Percentiles rank a stretch among this genome's conserved stretches.
phyloP scores from a whole-genome alignment of 2,888 invertebrate species.

The Heliconius ismenius region DNA sequence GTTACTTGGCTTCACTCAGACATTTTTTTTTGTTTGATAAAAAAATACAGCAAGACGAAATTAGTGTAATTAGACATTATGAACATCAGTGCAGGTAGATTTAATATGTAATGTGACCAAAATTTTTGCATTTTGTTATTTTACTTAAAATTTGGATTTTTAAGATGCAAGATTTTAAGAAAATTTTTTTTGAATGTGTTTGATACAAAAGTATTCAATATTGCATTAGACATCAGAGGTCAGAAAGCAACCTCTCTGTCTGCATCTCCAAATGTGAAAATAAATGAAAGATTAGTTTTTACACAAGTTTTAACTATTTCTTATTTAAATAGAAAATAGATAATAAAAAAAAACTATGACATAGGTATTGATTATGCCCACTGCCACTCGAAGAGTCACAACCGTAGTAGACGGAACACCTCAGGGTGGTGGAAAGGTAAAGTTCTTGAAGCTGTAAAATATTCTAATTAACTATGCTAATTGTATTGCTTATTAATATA shows the following conservation, averaged over 20 bases:
- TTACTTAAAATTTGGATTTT: neutral
- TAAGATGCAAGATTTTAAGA: neutral
- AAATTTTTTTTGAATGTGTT: neutral
- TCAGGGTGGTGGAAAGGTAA: conserved; percentile 87
- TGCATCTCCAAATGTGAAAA: neutral
- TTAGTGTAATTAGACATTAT: neutral
- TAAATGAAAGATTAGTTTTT: too few relatives aligned
- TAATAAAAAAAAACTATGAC: conserved; percentile 16
- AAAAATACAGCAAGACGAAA: too few relatives aligned
- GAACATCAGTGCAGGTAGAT: neutral
- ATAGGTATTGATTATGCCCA: conserved; percentile 95
- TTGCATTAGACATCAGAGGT: too few relatives aligned
- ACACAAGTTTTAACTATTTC: neutral
- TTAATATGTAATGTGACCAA: neutral
- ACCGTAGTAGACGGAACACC: conserved; percentile 89
- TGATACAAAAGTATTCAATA: neutral
- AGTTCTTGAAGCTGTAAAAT: neutral
- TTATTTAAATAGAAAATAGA: neutral
- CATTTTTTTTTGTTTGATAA: neutral
- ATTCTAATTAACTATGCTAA: conserved; percentile 1
- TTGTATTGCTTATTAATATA: conserved; percentile 11
- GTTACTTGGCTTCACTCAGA: neutral
- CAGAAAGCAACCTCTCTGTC: neutral
- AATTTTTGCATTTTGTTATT: neutral
- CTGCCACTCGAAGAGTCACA: conserved; percentile 90